Evolutionary conservation across 2,888 invertebrate species (phyloP).

Genomic region (Plebejus melissa): DNA sequence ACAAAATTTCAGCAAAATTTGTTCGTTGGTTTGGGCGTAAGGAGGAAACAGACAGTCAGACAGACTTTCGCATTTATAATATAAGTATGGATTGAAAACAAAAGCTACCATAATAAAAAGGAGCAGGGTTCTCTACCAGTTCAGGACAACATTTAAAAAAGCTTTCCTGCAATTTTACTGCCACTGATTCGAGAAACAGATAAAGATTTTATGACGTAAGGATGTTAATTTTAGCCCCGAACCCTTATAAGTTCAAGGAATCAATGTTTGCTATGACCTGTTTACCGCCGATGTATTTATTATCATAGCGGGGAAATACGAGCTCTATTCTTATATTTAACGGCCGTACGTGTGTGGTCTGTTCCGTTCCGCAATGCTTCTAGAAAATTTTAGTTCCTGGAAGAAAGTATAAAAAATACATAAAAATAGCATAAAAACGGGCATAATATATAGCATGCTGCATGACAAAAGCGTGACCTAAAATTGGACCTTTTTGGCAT

Average conservation of each 20-base stretch:
- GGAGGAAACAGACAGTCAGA: too few relatives aligned
- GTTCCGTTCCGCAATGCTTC: conserved; percentile 4
- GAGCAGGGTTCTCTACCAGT: too few relatives aligned
- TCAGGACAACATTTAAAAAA: not conserved
- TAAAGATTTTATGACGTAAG: not conserved
- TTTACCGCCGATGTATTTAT: conserved; percentile 68
- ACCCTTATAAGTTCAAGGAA: conserved; percentile 54
- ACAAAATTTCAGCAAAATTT: too few relatives aligned
- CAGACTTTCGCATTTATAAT: too few relatives aligned
- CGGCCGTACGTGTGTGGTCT: conserved; percentile 73
- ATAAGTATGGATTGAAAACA: too few relatives aligned
- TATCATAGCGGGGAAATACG: conserved; percentile 58
- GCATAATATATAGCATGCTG: too few relatives aligned
- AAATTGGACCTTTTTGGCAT: not conserved
- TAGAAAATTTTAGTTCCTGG: not conserved
- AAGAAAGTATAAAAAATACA: not conserved
- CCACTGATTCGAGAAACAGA: not conserved
- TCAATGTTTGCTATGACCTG: conserved; percentile 53
- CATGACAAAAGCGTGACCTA: not conserved
- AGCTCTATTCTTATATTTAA: conserved; percentile 66
- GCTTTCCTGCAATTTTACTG: not conserved
- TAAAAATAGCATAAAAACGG: not conserved
- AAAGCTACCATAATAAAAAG: too few relatives aligned
- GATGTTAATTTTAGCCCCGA: conserved; percentile 35
- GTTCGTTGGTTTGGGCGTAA: too few relatives aligned